Base-by-base conservation (phyloP, 2,113 vertebrate species). In the Procapra przewalskii region DNA sequence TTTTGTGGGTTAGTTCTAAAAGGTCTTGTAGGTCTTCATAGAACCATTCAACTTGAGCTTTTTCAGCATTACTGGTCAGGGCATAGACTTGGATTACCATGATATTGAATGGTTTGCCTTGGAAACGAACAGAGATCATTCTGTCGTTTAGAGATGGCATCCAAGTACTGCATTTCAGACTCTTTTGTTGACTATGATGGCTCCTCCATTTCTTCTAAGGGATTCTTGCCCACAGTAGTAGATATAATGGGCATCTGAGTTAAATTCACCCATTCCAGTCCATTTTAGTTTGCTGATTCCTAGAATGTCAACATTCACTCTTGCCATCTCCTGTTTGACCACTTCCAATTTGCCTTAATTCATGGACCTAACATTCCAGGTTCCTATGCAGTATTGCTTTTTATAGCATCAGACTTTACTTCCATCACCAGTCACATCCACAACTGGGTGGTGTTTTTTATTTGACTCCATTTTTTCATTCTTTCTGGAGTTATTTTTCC, bases 241-340 rank as follows among this genome's bases (percentile, higher is more conserved):
- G 62, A 9, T 67, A n/a, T 5, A 67, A 21, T 19, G 33, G 16
- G 0, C 16, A 67, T 67, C 33, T 67, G 33, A 36, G 33, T 67
- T 67, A 67, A 36, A 67, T 36, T 36, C 33, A n/a, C 33, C 29
- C 33, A 67, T 67, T 67, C 33, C 33, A 67, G 64, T 67, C 33
- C 33, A 67, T 19, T 67, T 36, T 67, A 67, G 64, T 67, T 67
- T 0, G 0, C 33, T n/a, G 33, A 67, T 67, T 67, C 64, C 64
- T 36, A 36, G 4, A 67, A 67, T 67, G 8, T 67, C 0, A 0
- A 19, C 1, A 2, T 67, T 67, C 33, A 67, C 33, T 36, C 64
- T 36, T 10, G 33, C 8, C 16, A 21, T 36, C 64, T 36, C 33
- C 33, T 67, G 2, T 67, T 36, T 67, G 64, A 36, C 64, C 64